Conservation (phyloP, 92 coral and sea anemone genomes). For the Umimayanthus kanabou region DNA sequence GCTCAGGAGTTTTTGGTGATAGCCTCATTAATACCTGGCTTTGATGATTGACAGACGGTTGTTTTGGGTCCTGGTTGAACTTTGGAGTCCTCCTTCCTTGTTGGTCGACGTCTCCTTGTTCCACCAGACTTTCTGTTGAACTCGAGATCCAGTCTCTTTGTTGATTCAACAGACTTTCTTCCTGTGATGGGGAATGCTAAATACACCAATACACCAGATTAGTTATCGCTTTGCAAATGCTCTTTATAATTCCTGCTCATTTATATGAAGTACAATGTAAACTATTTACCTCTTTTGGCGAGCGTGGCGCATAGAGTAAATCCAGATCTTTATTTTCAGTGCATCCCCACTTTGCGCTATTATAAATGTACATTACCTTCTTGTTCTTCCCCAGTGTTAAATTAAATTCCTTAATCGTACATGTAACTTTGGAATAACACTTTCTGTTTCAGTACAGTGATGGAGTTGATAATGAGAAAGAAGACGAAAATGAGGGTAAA, state of each 20-base stretch:
- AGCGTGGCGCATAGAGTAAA: background rate
- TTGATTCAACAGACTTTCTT: too few species aligned
- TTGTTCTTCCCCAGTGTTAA: too few species aligned
- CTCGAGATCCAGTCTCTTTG: too few species aligned
- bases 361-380: too few species aligned
- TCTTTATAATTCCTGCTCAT: too few species aligned
- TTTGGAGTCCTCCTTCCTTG: background rate
- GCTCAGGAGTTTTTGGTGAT: too few species aligned
- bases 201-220: background rate
- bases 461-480: conserved; percentile 44
- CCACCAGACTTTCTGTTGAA: background rate
- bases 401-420: too few species aligned
- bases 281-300: background rate
- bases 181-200: background rate
- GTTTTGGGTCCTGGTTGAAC: background rate
- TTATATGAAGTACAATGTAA: too few species aligned
- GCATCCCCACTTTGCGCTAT: too few species aligned
- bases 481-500: conserved; percentile 58
- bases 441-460: conserved; percentile 62
- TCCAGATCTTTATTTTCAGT: too few species aligned
- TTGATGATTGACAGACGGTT: too few species aligned
- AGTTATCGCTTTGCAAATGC: background rate
- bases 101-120: background rate
- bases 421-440: background rate
- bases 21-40: too few species aligned